Evolutionary conservation across 2,113 vertebrate genomes (phyloP).

Genomic region (Empidonax alnorum): DNA sequence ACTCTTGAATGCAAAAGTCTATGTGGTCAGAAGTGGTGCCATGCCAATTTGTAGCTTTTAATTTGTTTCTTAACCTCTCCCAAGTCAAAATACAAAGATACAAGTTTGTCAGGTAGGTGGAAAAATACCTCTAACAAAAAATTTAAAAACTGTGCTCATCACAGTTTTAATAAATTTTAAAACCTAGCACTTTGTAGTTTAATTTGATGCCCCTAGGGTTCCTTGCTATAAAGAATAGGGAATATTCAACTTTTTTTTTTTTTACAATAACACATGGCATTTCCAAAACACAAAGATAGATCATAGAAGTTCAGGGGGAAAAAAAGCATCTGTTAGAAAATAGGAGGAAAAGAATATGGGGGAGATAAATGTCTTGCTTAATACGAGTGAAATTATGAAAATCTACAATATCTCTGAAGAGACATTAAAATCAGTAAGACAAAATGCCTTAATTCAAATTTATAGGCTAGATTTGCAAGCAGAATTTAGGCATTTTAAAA

Average conservation of each 20-base stretch:
- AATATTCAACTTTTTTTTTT: background rate
- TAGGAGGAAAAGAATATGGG: fast-evolving
- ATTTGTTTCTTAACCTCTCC: background rate
- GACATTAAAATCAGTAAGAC: background rate
- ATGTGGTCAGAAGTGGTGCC: background rate
- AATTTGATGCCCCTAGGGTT: background rate
- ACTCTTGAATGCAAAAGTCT: background rate
- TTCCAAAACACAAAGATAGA: background rate
- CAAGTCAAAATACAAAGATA: background rate
- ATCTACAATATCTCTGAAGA: background rate
- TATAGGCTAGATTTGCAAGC: background rate
- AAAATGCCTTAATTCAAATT: background rate
- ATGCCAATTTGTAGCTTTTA: background rate
- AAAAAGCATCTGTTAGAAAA: background rate
- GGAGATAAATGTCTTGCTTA: background rate
- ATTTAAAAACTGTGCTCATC: background rate
- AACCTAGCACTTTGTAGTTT: background rate
- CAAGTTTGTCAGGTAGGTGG: background rate
- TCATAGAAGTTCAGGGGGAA: background rate
- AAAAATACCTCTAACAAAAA: background rate
- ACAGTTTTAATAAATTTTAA: background rate
- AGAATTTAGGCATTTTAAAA: background rate
- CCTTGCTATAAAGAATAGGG: background rate
- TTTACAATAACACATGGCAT: background rate
- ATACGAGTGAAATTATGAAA: background rate